Percentiles rank a stretch among this genome's conserved stretches.
Conservation (phyloP, 2,113 vertebrate genomes). For the Phrynocephalus versicolor region DNA sequence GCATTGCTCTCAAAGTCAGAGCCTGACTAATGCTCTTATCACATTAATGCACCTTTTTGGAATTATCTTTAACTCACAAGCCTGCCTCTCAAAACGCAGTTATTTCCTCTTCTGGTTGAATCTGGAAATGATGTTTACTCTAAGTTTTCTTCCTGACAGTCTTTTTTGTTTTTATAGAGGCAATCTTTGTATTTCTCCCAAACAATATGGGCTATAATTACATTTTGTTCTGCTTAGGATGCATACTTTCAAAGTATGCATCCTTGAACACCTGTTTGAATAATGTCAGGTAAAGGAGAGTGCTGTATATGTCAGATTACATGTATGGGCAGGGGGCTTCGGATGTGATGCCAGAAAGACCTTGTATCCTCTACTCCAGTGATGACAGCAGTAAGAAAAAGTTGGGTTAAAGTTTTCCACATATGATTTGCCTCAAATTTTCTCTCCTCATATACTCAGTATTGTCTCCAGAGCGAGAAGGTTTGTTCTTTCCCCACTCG, state of each 20-base stretch:
- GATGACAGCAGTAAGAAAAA: neutral
- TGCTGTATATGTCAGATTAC: neutral
- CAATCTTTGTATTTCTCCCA: neutral
- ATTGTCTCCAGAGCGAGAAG: constrained; percentile 7
- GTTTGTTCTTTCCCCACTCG: constrained; percentile 13
- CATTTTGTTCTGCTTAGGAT: neutral
- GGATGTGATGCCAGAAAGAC: neutral
- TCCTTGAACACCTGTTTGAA: neutral
- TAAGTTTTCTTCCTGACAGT: accelerated
- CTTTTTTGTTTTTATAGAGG: neutral
- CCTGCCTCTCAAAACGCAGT: neutral
- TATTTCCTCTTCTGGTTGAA: neutral
- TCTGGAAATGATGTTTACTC: neutral
- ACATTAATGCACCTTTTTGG: neutral
- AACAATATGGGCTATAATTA: neutral
- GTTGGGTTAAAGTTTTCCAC: neutral
- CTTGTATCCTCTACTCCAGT: neutral
- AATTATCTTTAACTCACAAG: neutral
- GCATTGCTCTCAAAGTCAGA: neutral
- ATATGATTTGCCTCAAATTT: neutral
- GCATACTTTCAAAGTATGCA: neutral
- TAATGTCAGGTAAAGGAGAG: neutral
- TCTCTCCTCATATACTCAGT: neutral
- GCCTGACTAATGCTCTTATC: constrained; percentile 3
- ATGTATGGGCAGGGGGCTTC: neutral